Conservation (phyloP, 1,140 invertebrate species). For the Adelges cooleyi region DNA sequence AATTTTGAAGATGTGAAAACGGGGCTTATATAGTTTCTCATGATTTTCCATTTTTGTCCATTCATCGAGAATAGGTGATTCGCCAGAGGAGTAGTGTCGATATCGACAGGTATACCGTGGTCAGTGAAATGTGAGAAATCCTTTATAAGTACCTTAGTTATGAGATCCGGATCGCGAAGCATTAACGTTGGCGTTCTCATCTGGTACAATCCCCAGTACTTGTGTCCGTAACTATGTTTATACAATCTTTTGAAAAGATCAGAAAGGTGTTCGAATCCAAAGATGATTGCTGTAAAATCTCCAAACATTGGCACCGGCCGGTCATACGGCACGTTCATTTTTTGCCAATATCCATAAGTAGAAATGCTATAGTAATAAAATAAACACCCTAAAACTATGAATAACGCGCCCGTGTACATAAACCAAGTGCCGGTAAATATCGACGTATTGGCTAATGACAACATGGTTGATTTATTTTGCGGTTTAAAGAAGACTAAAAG, state of each 20-base stretch:
- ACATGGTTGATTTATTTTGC: too few relatives aligned
- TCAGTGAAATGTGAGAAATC: conserved; percentile 41
- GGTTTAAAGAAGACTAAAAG: too few relatives aligned
- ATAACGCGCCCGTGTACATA: too few relatives aligned
- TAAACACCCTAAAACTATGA: too few relatives aligned
- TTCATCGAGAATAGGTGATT: conserved; percentile 43
- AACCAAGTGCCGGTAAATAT: too few relatives aligned
- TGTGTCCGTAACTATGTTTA: conserved; percentile 27
- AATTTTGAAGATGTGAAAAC: conserved; percentile 48
- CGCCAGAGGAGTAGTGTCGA: conserved; percentile 40
- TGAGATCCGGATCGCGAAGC: conserved; percentile 39
- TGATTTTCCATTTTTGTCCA: conserved; percentile 42
- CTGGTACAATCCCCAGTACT: conserved; percentile 31
- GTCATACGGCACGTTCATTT: conserved; percentile 29
- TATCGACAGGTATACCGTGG: conserved; percentile 34
- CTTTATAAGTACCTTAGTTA: conserved; percentile 42
- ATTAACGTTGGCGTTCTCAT: conserved; percentile 37
- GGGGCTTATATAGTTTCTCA: conserved; percentile 44
- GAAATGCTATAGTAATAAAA: not conserved
- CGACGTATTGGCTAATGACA: too few relatives aligned
- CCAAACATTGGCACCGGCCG: conserved; percentile 32
- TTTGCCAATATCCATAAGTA: not conserved
- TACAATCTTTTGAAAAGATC: conserved; percentile 12
- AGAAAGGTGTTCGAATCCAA: conserved; percentile 1
- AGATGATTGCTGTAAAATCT: conserved; percentile 5